A percentile compares a stretch with the other conserved stretches of the same genome.
These are phyloP conservation scores for Orchesella cincta DNA, from an alignment of 1,140 invertebrate species.

Conservation along the genomic window DNA sequence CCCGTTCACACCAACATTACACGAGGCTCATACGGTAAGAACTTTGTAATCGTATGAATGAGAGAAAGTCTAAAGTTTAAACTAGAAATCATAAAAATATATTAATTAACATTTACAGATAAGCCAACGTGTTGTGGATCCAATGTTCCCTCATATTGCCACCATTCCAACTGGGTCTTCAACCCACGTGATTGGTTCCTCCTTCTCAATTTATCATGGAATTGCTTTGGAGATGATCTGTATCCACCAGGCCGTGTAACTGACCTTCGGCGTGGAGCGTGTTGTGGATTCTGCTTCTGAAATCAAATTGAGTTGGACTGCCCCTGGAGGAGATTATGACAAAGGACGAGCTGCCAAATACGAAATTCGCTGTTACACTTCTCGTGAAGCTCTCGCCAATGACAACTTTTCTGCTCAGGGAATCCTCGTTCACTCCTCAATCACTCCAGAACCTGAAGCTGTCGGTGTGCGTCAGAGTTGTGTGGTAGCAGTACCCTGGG, in stretches of 20 bases:
- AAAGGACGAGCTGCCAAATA: slow-evolving; percentile 53
- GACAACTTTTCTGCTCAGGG: slow-evolving; percentile 52
- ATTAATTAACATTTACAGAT: slow-evolving; percentile 37
- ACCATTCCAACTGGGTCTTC: slow-evolving; percentile 52
- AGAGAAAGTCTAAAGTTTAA: too few species aligned
- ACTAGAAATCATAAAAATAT: too few species aligned
- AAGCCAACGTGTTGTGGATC: slow-evolving; percentile 52
- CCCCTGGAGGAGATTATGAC: slow-evolving; percentile 55
- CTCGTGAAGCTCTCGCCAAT: slow-evolving; percentile 51
- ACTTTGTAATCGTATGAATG: too few species aligned
- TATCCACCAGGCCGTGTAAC: slow-evolving; percentile 52
- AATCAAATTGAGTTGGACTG: slow-evolving; percentile 54
- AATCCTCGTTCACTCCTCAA: slow-evolving; percentile 53
- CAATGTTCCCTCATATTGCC: slow-evolving; percentile 51
- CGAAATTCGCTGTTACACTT: slow-evolving; percentile 54
- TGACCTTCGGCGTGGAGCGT: slow-evolving; percentile 50
- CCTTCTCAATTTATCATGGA: slow-evolving; percentile 50
- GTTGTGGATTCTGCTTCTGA: slow-evolving; percentile 51
- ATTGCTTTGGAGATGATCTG: slow-evolving; percentile 49
- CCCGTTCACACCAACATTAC: slow-evolving; percentile 50
- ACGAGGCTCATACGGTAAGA: slow-evolving; percentile 43
- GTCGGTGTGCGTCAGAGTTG: slow-evolving; percentile 51
- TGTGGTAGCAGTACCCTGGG: slow-evolving; percentile 53
- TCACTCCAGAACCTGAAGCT: slow-evolving; percentile 51
- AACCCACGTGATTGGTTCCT: slow-evolving; percentile 42